Evolutionary conservation across 2,888 invertebrate genomes (phyloP).

Genomic region (Conops quadrifasciatus): DNA sequence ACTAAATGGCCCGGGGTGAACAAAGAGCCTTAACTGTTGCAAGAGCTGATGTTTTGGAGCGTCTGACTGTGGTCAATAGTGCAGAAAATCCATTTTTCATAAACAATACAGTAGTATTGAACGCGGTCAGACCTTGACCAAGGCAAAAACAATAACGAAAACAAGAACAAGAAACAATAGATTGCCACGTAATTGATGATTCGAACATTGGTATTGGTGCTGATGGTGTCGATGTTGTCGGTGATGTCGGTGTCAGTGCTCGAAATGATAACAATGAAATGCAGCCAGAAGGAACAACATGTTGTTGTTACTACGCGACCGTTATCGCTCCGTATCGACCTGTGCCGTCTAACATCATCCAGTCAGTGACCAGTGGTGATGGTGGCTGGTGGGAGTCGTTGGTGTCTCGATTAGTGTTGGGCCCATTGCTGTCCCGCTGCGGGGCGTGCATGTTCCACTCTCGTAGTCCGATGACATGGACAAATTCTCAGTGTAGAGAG

Average conservation of each 20-base stretch:
- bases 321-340: neutral
- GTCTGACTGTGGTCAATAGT: conserved; percentile 17
- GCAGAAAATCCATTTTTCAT: conserved; percentile 37
- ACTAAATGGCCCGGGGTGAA: too few species aligned
- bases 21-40: too few species aligned
- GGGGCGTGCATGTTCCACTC: neutral
- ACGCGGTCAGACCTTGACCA: neutral
- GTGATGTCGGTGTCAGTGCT: neutral
- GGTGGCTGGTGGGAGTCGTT: neutral
- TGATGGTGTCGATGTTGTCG: neutral
- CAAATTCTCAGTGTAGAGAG: neutral
- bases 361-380: too few species aligned
- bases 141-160: conserved; percentile 9
- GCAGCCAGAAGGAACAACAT: neutral
- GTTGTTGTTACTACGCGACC: neutral
- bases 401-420: conserved; percentile 20
- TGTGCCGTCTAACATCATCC: neutral
- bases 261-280: neutral
- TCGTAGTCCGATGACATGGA: neutral
- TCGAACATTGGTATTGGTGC: neutral
- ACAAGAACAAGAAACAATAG: conserved; percentile 6
- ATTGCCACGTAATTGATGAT: conserved; percentile 18
- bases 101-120: conserved; percentile 11
- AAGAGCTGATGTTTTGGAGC: too few species aligned
- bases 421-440: conserved; percentile 1